These are phyloP conservation scores for Alcedo quadribrachys DNA, from an alignment of 2,797 vertebrate species.

Conservation along the genomic window DNA sequence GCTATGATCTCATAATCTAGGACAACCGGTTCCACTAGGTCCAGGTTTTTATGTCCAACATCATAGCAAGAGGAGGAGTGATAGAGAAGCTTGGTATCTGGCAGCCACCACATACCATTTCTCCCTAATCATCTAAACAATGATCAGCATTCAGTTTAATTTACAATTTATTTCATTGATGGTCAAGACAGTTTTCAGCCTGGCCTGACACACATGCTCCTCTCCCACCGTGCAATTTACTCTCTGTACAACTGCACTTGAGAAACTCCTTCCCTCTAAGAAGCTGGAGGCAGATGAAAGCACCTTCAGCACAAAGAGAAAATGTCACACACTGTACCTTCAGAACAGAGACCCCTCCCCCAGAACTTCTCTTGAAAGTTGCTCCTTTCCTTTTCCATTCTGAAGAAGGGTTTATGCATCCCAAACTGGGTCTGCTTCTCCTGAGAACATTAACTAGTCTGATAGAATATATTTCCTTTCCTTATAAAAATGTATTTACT, in stretches of 20 bases:
- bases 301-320: background rate
- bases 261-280: background rate
- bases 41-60: background rate
- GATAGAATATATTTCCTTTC: background rate
- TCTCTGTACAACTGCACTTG: background rate
- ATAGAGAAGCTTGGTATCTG: background rate
- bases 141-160: background rate
- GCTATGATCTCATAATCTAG: background rate
- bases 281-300: background rate
- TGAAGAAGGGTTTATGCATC: background rate
- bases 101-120: background rate
- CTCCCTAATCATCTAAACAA: background rate
- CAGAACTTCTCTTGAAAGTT: background rate
- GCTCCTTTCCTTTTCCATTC: background rate
- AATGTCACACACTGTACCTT: background rate
- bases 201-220: accelerated
- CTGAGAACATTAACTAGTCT: background rate
- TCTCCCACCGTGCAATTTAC: background rate
- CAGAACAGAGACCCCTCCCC: background rate
- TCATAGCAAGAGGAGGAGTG: background rate
- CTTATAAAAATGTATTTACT: background rate
- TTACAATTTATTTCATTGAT: background rate
- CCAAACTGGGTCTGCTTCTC: background rate
- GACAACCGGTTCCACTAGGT: background rate
- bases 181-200: background rate